These are phyloP conservation scores for Anguilla japonica DNA, from an alignment of 2,113 vertebrate genomes.

Conservation along the genomic window DNA sequence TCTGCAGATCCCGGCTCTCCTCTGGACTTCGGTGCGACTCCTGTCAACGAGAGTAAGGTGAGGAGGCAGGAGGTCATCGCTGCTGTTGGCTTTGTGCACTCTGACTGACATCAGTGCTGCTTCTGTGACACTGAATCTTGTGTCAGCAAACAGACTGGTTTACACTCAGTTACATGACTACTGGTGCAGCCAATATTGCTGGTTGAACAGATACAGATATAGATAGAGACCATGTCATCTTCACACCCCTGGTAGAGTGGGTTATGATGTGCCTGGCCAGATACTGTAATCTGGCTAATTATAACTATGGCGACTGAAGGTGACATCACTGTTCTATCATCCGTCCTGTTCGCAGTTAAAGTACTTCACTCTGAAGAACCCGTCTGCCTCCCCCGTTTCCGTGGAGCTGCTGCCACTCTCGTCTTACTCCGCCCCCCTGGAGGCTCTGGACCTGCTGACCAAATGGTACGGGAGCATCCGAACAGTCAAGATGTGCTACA, in stretches of 20 bases:
- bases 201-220: too few relatives aligned
- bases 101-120: neutral
- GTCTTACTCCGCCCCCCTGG: constrained; percentile 82
- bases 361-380: constrained; percentile 86
- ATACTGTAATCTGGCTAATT: neutral
- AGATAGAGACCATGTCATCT: neutral
- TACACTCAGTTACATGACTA: too few relatives aligned
- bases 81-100: neutral
- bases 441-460: constrained; percentile 79
- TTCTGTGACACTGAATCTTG: neutral
- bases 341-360: constrained; percentile 74
- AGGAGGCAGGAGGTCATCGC: neutral
- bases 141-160: too few relatives aligned
- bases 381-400: constrained; percentile 81
- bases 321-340: neutral
- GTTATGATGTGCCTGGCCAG: neutral
- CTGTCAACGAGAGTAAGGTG: constrained; percentile 86
- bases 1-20: constrained; percentile 67
- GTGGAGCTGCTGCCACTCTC: constrained; percentile 87
- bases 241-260: neutral
- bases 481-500: neutral
- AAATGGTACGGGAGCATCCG: constrained; percentile 77
- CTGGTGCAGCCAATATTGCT: too few relatives aligned
- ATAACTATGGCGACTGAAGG: neutral
- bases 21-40: constrained; percentile 85